Base-by-base conservation (phyloP, 1,140 invertebrate species). In the Ceratoteleas bidentatus region DNA sequence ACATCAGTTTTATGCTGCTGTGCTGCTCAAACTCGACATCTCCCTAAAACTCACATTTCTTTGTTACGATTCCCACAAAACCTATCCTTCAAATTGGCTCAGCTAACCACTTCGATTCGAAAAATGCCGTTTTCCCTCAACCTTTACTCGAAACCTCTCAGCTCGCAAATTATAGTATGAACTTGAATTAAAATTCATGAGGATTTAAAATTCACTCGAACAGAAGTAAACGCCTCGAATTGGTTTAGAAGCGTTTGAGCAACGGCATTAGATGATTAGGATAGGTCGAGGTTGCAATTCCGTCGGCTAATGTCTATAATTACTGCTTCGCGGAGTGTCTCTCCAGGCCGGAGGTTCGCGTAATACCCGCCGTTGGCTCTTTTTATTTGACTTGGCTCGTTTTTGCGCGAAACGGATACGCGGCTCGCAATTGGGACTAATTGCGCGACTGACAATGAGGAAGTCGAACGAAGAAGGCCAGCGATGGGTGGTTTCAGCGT, bases 271-370 rank as follows among this genome's bases (percentile, higher is more conserved):
- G 50, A 13, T 72, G 50, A 62, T 62, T 72, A 62, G 40, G 50
- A 70, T 53, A 52, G 34, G 49, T 61, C 47, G 58, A 64, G 45
- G 60, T 52, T 64, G 66, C 79, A 66, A 68, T 82, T 57, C 66
- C 77, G 70, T 76, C 77, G 64, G 69, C 53, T 84, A 83, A 86
- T 83, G 74, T 80, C 80, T 84, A 84, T 86, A 86, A 86, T 86
- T 77, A 85, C 70, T 65, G 62, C 52, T 77, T 57, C 49, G 74
- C 62, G 34, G 52, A 54, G 50, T 69, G 62, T 73, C 69, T 50
- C 64, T 62, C 54, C 61, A 34, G 66, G 66, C 61, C 38, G n/a
- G 49, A 7, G 58, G 49, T 77, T 69, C 38, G 53, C 7, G 33
- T 70, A 61, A 66, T 79, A 66, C 47, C 76, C 60, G 40, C 54